These are phyloP conservation scores for Zeugodacus cucurbitae DNA, from an alignment of 1,140 invertebrate genomes.

Conservation along the genomic window DNA sequence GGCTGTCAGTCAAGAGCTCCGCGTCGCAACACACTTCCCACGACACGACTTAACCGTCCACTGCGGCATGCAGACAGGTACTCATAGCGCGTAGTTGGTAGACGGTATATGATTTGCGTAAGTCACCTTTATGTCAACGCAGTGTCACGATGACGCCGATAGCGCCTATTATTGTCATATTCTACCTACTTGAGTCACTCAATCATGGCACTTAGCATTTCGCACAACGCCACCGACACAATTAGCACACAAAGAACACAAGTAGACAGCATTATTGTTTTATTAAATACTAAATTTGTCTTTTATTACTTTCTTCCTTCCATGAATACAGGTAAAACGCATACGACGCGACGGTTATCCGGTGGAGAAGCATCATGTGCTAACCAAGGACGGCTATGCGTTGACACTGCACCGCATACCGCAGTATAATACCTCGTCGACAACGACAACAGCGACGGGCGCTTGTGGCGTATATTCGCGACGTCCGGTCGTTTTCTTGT, in stretches of 20 bases:
- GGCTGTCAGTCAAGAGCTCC: not conserved
- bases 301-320: not conserved
- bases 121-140: not conserved
- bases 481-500: conserved; percentile 70
- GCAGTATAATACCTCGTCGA: conserved; percentile 45
- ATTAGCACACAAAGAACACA: not conserved
- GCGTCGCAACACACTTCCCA: not conserved
- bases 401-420: conserved; percentile 69
- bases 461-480: conserved; percentile 66
- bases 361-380: conserved; percentile 68
- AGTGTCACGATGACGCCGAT: conserved; percentile 5
- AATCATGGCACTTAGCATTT: not conserved
- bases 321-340: conserved; percentile 55
- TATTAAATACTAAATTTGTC: not conserved
- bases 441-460: conserved; percentile 54
- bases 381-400: conserved; percentile 70
- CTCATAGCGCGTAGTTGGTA: not conserved
- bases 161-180: conserved; percentile 9
- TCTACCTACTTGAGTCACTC: conserved; percentile 16
- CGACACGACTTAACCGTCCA: not conserved
- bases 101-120: not conserved
- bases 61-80: not conserved
- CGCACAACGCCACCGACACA: not conserved
- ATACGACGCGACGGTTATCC: conserved; percentile 70
- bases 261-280: not conserved